Conservation (phyloP, 2,888 invertebrate species). For the Quadroppia sp. region DNA sequence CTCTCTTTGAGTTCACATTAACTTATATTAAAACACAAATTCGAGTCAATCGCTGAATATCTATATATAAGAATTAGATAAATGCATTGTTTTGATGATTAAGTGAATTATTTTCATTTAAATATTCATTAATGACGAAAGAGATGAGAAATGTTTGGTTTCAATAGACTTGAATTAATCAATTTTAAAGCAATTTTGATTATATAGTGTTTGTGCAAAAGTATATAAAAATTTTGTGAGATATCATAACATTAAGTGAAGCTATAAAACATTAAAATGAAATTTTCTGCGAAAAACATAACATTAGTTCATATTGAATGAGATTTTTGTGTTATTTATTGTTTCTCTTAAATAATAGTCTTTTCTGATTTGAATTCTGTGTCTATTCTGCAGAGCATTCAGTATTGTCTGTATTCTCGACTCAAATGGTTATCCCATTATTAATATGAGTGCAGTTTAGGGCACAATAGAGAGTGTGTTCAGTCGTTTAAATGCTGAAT, state of each 20-base stretch:
- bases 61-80: too few species aligned
- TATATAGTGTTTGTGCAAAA: background rate
- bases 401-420: background rate
- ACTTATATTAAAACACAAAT: too few species aligned
- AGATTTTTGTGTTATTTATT: constrained; percentile 34
- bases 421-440: constrained; percentile 29
- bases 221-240: background rate
- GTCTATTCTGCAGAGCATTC: constrained; percentile 1
- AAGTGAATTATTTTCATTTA: background rate
- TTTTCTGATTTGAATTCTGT: constrained; percentile 15
- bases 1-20: too few species aligned
- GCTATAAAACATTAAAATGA: constrained; percentile 30
- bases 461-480: constrained; percentile 29
- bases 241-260: constrained; percentile 9
- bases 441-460: constrained; percentile 28
- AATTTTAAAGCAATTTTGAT: constrained; percentile 16
- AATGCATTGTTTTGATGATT: too few species aligned
- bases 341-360: constrained; percentile 21
- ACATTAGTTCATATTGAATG: constrained; percentile 23
- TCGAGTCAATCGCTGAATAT: too few species aligned
- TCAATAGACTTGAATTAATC: constrained; percentile 24
- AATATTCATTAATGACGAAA: background rate
- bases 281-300: constrained; percentile 21
- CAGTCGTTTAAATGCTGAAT: constrained; percentile 28
- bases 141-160: background rate